Percentiles rank a stretch among this genome's conserved stretches.
These are phyloP conservation scores for Taurulus bubalis DNA, from an alignment of 2,113 vertebrate genomes.

Conservation along the genomic window DNA sequence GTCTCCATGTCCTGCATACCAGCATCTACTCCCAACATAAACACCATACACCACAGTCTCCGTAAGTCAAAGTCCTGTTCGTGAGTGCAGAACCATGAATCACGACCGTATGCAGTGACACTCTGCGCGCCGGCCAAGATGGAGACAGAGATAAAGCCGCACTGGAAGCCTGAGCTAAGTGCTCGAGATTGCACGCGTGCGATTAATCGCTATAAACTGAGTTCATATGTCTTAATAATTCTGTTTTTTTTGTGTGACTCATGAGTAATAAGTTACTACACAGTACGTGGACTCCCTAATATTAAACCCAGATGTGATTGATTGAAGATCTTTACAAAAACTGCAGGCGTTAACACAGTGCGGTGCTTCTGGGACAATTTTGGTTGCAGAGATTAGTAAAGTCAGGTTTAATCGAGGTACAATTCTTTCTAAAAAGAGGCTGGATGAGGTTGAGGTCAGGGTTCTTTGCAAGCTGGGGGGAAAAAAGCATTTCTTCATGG, in stretches of 20 bases:
- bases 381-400: background rate
- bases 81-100: slow-evolving; percentile 39
- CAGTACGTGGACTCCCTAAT: background rate
- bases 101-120: slow-evolving; percentile 1
- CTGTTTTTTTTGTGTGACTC: slow-evolving; percentile 11
- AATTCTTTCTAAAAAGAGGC: background rate
- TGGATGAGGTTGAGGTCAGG: background rate
- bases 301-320: background rate
- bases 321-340: background rate
- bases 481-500: background rate
- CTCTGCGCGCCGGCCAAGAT: slow-evolving; percentile 17
- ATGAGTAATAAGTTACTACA: background rate
- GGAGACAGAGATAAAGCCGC: slow-evolving; percentile 17
- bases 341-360: background rate
- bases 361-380: background rate
- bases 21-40: slow-evolving; percentile 13
- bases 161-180: slow-evolving; percentile 1
- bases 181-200: background rate
- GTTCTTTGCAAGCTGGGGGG: background rate
- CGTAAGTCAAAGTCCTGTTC: background rate
- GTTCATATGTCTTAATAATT: background rate
- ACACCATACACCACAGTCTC: slow-evolving; percentile 13
- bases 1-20: slow-evolving; percentile 12
- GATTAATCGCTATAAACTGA: slow-evolving; percentile 7
- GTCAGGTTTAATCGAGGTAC: background rate